Conservation (phyloP, 2,888 invertebrate species). For the Choristoneura rosaceana region DNA sequence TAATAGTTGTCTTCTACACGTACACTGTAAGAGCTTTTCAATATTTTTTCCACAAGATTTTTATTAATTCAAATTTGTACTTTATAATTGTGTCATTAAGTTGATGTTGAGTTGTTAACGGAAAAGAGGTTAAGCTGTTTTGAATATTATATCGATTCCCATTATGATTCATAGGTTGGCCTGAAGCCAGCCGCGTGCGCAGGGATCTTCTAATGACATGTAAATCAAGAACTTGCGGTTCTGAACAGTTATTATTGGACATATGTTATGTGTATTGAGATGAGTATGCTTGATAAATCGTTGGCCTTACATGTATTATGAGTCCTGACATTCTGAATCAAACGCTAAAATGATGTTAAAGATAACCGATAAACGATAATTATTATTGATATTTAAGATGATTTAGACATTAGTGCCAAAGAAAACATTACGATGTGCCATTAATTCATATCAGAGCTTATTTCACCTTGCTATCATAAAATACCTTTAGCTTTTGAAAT, state of each 20-base stretch:
- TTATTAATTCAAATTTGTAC: background rate
- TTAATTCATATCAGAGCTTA: too few relatives aligned
- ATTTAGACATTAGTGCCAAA: too few relatives aligned
- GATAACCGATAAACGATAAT: too few relatives aligned
- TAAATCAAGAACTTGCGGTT: slow-evolving; percentile 10
- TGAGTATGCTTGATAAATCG: background rate
- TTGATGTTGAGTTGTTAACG: background rate
- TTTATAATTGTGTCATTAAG: background rate
- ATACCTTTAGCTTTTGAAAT: background rate
- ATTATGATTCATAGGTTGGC: slow-evolving; percentile 14
- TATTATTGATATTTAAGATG: too few relatives aligned
- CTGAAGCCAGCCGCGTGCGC: background rate
- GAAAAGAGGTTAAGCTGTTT: background rate
- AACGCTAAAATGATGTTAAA: background rate
- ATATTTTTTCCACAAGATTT: too few relatives aligned
- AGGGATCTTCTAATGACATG: slow-evolving; percentile 10
- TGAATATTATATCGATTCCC: background rate
- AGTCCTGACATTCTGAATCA: background rate
- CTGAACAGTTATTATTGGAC: slow-evolving; percentile 8
- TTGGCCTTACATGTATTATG: background rate
- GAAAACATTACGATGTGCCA: too few relatives aligned
- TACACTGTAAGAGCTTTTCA: background rate
- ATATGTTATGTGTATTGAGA: slow-evolving; percentile 3
- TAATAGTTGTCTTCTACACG: background rate
- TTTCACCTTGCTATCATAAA: background rate